Base-by-base conservation (phyloP, 2,797 vertebrate genomes). In the Neosilurus mollespiculum region DNA sequence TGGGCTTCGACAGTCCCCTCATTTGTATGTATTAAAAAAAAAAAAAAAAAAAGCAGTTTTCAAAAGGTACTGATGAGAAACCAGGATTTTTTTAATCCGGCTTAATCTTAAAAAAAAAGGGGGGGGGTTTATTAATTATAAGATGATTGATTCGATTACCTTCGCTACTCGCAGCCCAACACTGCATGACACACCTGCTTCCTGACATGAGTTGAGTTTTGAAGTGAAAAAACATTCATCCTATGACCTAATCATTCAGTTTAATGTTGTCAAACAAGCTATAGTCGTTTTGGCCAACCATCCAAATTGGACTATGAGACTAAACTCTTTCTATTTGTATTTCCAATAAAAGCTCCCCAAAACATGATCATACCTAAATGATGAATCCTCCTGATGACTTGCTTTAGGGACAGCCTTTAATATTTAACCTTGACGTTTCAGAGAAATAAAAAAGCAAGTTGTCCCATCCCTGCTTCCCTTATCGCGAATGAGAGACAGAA, bases 381-480 rank as follows among this genome's bases (percentile, higher is more conserved):
- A 43, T 8, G 8, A 43, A 43, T 43, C 43, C 30, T 43, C 43
- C 4, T 43, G 8, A 43, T 43, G 43, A 43, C 43, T 43, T 43
- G 43, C 43, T 43, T 4, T 43, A 43, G 4, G 4, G 43, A 43
- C 43, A 43, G 43, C 43, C 43, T 43, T 18, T 2, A 15, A 15
- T 58, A 69, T 71, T 79, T 51, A 62, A 64, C 65, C 51, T 20
- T 81, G 80, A 43, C 43, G 8, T 43, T 43, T 43, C 43, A 43
- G 43, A 43, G 83, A 73, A 75, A 56, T 58, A 75, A 81, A 81
- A 71, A 18, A 51, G 34, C 56, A 49, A 64, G 59, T 64, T 43
- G 22, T 72, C 62, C 26, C 49, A 56, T 75, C 75, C 62, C 71
- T 51, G 14, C 30, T 66, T 65, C 22, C 66, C 30, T 64, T 66